phyloP scores from a whole-genome alignment of 2,888 invertebrate genomes.

The Trichogramma evanescens region DNA sequence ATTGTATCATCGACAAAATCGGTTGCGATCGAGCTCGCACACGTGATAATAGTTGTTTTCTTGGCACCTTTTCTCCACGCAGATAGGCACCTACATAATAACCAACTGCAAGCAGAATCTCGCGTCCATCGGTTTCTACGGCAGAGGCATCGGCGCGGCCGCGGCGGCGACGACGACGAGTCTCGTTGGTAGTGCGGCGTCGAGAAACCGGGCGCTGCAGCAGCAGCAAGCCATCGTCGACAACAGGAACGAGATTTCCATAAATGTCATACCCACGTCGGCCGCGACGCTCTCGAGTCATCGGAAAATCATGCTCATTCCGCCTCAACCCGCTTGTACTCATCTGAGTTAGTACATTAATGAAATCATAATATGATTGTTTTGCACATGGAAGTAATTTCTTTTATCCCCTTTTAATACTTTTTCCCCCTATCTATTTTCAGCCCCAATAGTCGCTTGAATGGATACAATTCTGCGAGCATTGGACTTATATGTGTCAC shows the following conservation, averaged over 20 bases:
- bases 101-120: constrained; percentile 20
- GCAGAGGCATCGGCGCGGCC: background rate
- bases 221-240: background rate
- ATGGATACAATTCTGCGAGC: background rate
- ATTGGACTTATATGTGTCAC: background rate
- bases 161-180: background rate
- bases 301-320: constrained; percentile 37
- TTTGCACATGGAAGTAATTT: too few species aligned
- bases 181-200: too few species aligned
- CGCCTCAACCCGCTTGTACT: constrained; percentile 34
- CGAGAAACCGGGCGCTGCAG: background rate
- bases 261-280: constrained; percentile 39
- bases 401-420: too few species aligned
- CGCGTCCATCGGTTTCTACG: constrained; percentile 13
- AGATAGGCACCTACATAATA: constrained; percentile 21
- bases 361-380: background rate
- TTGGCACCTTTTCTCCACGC: background rate
- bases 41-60: background rate
- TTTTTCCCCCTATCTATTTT: too few species aligned
- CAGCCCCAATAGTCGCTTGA: too few species aligned
- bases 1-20: too few species aligned
- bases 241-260: constrained; percentile 35
- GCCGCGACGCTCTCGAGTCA: constrained; percentile 33
- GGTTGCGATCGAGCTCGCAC: background rate
- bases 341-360: constrained; percentile 35